Evolutionary conservation across 2,888 invertebrate genomes (phyloP).

Genomic region (Lapara coniferarum): DNA sequence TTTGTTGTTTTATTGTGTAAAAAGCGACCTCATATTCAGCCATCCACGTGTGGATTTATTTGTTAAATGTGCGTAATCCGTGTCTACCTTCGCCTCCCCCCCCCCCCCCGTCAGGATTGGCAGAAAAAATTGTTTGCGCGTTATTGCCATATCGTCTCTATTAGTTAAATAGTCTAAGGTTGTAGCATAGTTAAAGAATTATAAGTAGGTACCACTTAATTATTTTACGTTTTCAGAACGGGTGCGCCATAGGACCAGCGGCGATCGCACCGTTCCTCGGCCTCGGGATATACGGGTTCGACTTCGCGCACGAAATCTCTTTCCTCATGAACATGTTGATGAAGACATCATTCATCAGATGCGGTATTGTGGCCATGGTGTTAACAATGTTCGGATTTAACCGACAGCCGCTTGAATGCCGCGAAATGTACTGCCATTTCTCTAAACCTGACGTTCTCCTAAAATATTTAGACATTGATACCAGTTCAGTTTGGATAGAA

Average conservation of each 20-base stretch:
- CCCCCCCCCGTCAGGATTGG: too few relatives aligned
- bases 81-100: too few relatives aligned
- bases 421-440: constrained; percentile 86
- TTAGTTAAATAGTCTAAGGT: too few relatives aligned
- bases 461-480: constrained; percentile 84
- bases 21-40: too few relatives aligned
- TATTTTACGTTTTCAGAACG: constrained; percentile 80
- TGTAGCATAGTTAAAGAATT: too few relatives aligned
- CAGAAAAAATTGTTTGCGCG: too few relatives aligned
- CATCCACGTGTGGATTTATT: too few relatives aligned
- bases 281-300: constrained; percentile 87
- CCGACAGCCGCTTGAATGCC: constrained; percentile 81
- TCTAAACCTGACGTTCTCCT: constrained; percentile 85
- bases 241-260: constrained; percentile 86
- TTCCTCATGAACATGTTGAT: constrained; percentile 84
- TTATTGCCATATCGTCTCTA: too few relatives aligned
- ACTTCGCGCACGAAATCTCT: constrained; percentile 86
- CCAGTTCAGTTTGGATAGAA: constrained; percentile 83
- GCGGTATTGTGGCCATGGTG: constrained; percentile 86
- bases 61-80: too few relatives aligned
- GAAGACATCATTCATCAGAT: constrained; percentile 86
- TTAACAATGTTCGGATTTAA: constrained; percentile 86
- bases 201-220: background rate
- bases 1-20: too few relatives aligned
- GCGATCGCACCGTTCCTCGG: constrained; percentile 87